Base-by-base conservation (phyloP, 2,797 vertebrate genomes). In the Anguilla pacifica region DNA sequence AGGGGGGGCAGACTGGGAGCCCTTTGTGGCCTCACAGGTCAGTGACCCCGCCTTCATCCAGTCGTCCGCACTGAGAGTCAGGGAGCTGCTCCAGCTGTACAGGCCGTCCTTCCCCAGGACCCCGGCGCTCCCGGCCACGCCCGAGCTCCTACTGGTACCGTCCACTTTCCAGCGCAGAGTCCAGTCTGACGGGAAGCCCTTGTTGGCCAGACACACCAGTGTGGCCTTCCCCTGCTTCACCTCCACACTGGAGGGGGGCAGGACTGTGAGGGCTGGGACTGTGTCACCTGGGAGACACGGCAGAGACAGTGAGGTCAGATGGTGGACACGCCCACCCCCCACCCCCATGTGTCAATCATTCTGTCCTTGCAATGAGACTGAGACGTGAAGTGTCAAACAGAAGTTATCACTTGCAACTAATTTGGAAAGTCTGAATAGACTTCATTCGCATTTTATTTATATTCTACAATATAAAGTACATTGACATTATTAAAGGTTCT, bases 121-220 rank as follows among this genome's bases (percentile, higher is more conserved):
- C 83, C 83, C 55, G 2, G 19, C 10, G 28, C 28, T 28, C 28
- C 53, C 31, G 53, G 53, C 25, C 51, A 85, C 55, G 17, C 55
- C 83, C 25, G 31, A 39, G 83, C 13, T 59, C n/a, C 5, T 59
- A 15, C 51, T 59, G 51, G 28, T 1, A 19, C 83, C 57, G n/a
- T 85, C 83, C 83, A 85, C 25, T 43, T 85, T 85, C 83, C 83
- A 85, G 17, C 17, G 25, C n/a, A 35, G 83, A 6, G 25, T 85
- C 83, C 83, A 85, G 83, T 85, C 83, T 57, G 83, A 85, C 15
- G 83, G 83, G 83, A 85, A 85, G 55, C 83, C 83, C 31, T 85
- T 19, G 35, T 57, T 85, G 83, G 83, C 83, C 55, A 85, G 83
- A 39, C 83, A 59, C 55, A 85, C 15, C 11, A 85, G 83, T 31